Percentiles rank a stretch among this genome's conserved stretches.
Conservation (phyloP, 2,797 vertebrate species). For the Coilia nasus region DNA sequence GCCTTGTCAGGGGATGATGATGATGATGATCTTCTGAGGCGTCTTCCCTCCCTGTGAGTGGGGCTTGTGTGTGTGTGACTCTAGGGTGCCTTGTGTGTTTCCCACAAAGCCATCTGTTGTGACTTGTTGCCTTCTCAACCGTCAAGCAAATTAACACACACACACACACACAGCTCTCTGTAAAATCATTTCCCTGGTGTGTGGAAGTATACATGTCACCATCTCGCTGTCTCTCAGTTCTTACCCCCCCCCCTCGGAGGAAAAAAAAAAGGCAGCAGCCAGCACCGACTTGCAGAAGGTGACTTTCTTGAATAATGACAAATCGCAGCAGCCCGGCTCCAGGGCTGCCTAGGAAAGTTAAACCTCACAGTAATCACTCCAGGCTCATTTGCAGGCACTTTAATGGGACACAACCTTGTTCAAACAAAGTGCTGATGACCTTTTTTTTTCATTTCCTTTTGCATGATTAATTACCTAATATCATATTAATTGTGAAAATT, state of each 20-base stretch:
- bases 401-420: slow-evolving; percentile 57
- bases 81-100: background rate
- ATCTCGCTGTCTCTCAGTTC: background rate
- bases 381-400: slow-evolving; percentile 25
- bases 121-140: background rate
- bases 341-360: background rate
- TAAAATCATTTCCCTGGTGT: background rate
- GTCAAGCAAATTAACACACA: background rate
- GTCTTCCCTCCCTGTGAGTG: background rate
- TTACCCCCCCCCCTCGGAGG: background rate
- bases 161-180: background rate
- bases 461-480: slow-evolving; percentile 97
- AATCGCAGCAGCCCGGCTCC: background rate
- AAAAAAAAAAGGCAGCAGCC: background rate
- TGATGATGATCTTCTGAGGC: background rate
- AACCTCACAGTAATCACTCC: background rate
- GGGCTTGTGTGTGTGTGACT: background rate
- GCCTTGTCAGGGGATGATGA: background rate
- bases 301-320: slow-evolving; percentile 11
- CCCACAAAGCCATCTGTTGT: background rate
- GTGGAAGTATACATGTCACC: background rate
- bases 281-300: slow-evolving; percentile 9
- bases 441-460: slow-evolving; percentile 78
- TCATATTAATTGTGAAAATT: slow-evolving; percentile 90
- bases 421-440: slow-evolving; percentile 77